Base-by-base conservation (phyloP, 1,140 invertebrate genomes). In the Ylistrum balloti region DNA sequence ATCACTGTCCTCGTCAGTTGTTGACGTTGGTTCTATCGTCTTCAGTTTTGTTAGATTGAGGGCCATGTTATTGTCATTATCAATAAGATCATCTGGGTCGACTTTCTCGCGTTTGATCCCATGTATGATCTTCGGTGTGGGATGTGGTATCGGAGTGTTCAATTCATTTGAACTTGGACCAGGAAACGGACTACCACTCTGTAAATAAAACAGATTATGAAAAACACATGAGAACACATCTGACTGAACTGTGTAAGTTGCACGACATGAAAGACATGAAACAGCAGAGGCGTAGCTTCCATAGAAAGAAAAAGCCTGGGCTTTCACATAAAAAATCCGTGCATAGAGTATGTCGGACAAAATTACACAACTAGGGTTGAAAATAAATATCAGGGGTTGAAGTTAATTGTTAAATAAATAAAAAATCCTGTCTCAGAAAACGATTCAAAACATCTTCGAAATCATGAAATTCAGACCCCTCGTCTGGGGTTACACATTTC, bases 101-200 rank as follows among this genome's bases (percentile, higher is more conserved):
- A 74, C 56, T 74, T 74, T 74, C 56, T 74, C 56, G 5, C 56
- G 56, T 74, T 74, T 74, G 7, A 93, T 33, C 5, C 92, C 93
- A 35, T 91, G 87, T 33, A 92, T 33, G 20, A 92, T 90, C 38
- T 86, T 92, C 22, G 92, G 91, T 33, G 92, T 88, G 13, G 90
- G 91, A 35, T 38, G 86, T 33, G 91, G 94, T 28, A 95, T 91
- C 0, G 95, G 95, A 9, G 95, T 95, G 88, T 95, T 94, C 10
- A 95, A 91, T 32, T 95, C 94, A 90, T 93, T 94, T 32, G 92
- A 92, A 20, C 93, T 92, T 10, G 94, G 93, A 2, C 93, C 92
- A 32, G 95, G 95, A 28, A 95, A 86, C 13, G 94, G 93, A 20
- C 92, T 88, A 38, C 86, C 22, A 33, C 20, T 86, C 33, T 35